Conservation (phyloP, 2,888 invertebrate genomes). For the Iselma pallidipennis region DNA sequence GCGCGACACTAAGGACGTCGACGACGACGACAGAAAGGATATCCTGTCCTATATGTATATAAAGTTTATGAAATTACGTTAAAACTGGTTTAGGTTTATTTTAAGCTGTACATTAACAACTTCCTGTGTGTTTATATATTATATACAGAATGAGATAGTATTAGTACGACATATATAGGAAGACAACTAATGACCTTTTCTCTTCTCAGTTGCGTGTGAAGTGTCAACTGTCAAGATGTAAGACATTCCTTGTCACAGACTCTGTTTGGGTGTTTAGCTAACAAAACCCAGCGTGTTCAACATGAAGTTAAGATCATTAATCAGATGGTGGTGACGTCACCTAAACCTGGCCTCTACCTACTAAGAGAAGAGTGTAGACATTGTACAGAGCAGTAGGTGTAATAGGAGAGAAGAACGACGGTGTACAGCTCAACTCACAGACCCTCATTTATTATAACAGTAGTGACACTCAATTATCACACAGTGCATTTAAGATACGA, state of each 20-base stretch:
- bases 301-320: constrained; percentile 54
- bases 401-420: not conserved
- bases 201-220: constrained; percentile 37
- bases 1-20: not conserved
- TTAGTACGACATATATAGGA: constrained; percentile 7
- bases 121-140: not conserved
- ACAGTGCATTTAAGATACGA: constrained; percentile 38
- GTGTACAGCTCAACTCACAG: constrained; percentile 18
- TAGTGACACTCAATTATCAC: constrained; percentile 49
- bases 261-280: constrained; percentile 51
- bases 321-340: constrained; percentile 48
- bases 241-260: constrained; percentile 47
- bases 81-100: constrained; percentile 9
- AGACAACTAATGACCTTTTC: constrained; percentile 39
- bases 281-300: constrained; percentile 52
- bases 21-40: too few species aligned
- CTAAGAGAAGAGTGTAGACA: constrained; percentile 6
- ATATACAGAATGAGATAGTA: too few species aligned
- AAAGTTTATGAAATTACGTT: constrained; percentile 6
- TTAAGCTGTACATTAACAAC: constrained; percentile 14
- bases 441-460: constrained; percentile 48
- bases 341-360: constrained; percentile 25
- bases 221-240: constrained; percentile 43
- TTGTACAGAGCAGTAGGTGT: not conserved
- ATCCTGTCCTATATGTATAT: too few species aligned